A percentile compares a stretch with the other conserved stretches of the same genome.
These are phyloP conservation scores for Caenorhabditis sp. DNA, from an alignment of 2,888 invertebrate species.

Conservation along the genomic window DNA sequence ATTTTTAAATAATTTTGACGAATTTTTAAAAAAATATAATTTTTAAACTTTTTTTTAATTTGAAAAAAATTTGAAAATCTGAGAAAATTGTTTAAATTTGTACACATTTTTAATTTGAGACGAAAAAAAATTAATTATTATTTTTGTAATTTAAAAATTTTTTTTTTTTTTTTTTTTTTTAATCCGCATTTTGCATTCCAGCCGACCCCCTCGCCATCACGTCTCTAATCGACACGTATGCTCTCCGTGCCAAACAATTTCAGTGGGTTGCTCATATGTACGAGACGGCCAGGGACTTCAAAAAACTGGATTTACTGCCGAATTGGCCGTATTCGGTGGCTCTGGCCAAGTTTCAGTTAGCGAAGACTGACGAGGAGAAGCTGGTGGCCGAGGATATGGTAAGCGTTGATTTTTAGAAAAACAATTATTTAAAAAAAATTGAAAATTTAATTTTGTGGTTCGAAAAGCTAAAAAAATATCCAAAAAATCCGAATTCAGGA, in stretches of 20 bases:
- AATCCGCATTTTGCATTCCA: constrained; percentile 6
- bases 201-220: constrained; percentile 89
- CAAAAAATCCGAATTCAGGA: too few relatives aligned
- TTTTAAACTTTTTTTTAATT: too few relatives aligned
- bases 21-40: too few relatives aligned
- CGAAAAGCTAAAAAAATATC: too few relatives aligned
- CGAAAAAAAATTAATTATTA: too few relatives aligned
- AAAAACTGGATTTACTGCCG: constrained; percentile 90
- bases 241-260: constrained; percentile 88
- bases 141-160: background rate
- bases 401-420: background rate
- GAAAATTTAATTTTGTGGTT: too few relatives aligned
- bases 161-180: background rate
- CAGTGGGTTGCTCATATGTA: constrained; percentile 87
- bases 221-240: constrained; percentile 91
- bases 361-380: constrained; percentile 75
- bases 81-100: too few relatives aligned
- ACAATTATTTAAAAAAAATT: too few relatives aligned
- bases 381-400: constrained; percentile 85
- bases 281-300: constrained; percentile 84
- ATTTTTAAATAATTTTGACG: too few relatives aligned
- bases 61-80: background rate
- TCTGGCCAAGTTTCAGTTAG: constrained; percentile 86
- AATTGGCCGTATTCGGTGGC: constrained; percentile 92
- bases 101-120: too few relatives aligned